Conservation (phyloP, 2,888 invertebrate genomes). For the Caenorhabditis sinica region DNA sequence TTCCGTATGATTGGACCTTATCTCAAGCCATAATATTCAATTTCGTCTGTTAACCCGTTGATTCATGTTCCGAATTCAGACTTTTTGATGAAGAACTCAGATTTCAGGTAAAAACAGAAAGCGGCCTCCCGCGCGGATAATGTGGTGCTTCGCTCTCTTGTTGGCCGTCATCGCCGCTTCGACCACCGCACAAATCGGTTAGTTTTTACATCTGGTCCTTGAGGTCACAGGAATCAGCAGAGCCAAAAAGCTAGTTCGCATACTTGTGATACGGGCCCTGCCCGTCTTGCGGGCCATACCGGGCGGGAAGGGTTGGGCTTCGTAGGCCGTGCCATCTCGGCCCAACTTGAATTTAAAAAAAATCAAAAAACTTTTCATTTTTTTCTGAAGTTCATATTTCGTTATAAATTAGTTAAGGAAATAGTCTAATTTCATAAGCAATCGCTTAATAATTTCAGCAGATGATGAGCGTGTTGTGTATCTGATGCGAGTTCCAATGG, state of each 20-base stretch:
- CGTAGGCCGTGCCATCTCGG: too few species aligned
- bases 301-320: too few species aligned
- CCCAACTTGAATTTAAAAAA: too few species aligned
- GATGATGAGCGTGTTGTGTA: slow-evolving; percentile 47
- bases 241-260: too few species aligned
- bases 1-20: slow-evolving; percentile 1
- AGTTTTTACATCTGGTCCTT: background rate
- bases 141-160: slow-evolving; percentile 58
- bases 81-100: background rate
- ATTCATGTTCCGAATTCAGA: background rate
- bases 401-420: too few species aligned
- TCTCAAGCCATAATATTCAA: too few species aligned
- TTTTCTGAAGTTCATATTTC: too few species aligned
- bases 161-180: slow-evolving; percentile 45
- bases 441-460: background rate
- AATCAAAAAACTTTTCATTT: too few species aligned
- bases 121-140: slow-evolving; percentile 22
- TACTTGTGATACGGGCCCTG: too few species aligned
- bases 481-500: slow-evolving; percentile 39
- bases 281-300: too few species aligned
- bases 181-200: slow-evolving; percentile 41
- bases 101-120: slow-evolving; percentile 55
- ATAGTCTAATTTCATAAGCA: background rate
- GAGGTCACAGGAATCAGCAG: too few species aligned
- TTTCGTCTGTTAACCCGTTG: too few species aligned